Percentiles rank a stretch among this genome's conserved stretches.
phyloP scores from a whole-genome alignment of 2,888 invertebrate species.

The Drosophila kanekoi region DNA sequence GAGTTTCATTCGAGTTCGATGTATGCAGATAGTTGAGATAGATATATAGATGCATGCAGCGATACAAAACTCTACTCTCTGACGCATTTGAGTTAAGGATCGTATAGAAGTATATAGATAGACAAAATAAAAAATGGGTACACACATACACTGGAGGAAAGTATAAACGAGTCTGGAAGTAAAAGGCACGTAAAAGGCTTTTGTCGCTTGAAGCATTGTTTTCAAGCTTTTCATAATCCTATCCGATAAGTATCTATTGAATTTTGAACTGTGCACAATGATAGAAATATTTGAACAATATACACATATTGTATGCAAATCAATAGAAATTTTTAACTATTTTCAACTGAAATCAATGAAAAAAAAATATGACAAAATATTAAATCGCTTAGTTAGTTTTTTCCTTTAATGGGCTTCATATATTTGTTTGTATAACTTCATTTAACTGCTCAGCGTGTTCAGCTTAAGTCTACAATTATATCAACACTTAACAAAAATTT shows the following conservation, averaged over 20 bases:
- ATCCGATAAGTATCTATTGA: constrained; percentile 21
- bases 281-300: constrained; percentile 80
- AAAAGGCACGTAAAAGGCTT: constrained; percentile 76
- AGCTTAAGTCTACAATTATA: constrained; percentile 52
- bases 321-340: constrained; percentile 14
- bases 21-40: constrained; percentile 39
- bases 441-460: constrained; percentile 55
- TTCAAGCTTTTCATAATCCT: constrained; percentile 9
- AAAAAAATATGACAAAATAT: constrained; percentile 24
- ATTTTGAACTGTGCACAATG: constrained; percentile 64
- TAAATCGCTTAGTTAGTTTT: constrained; percentile 20
- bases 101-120: constrained; percentile 10
- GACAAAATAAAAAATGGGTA: constrained; percentile 19
- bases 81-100: constrained; percentile 23
- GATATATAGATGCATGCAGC: constrained; percentile 65
- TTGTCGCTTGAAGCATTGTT: constrained; percentile 29
- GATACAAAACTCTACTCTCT: constrained; percentile 37
- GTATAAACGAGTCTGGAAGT: constrained; percentile 31
- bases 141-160: constrained; percentile 50
- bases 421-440: constrained; percentile 51
- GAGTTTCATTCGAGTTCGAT: constrained; percentile 52
- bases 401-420: constrained; percentile 39
- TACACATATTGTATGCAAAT: constrained; percentile 32
- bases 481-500: constrained; percentile 49
- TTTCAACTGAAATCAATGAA: constrained; percentile 18